These are phyloP conservation scores for Ennomos erosarius DNA, from an alignment of 2,888 invertebrate genomes.

Conservation along the genomic window DNA sequence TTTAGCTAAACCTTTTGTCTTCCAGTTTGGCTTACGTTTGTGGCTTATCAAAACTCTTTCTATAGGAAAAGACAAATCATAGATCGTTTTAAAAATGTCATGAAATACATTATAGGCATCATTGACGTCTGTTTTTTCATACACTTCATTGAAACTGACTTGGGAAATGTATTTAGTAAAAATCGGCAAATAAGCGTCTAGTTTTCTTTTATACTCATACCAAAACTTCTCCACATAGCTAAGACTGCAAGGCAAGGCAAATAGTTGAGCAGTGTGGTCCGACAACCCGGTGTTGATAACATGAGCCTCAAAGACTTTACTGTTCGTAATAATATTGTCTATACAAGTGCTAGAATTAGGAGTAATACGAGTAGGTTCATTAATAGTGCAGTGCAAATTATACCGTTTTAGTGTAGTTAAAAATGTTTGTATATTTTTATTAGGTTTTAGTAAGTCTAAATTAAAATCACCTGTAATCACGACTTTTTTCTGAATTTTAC, in stretches of 20 bases:
- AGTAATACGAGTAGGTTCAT: background rate
- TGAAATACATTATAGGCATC: background rate
- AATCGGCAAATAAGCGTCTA: background rate
- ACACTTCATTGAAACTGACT: background rate
- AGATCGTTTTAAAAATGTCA: background rate
- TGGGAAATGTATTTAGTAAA: background rate
- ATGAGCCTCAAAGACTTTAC: background rate
- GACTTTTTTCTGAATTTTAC: slow-evolving; percentile 1
- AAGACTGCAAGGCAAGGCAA: background rate
- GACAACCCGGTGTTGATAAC: background rate
- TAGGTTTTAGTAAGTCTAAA: background rate
- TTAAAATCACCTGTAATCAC: background rate
- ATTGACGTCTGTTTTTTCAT: background rate
- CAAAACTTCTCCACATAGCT: background rate
- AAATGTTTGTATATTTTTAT: background rate
- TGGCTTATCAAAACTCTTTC: background rate
- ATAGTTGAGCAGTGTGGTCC: background rate
- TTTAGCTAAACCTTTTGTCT: background rate
- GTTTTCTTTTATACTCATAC: background rate
- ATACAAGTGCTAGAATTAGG: background rate
- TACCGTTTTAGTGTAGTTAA: background rate
- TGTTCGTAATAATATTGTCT: background rate
- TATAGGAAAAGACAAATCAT: background rate
- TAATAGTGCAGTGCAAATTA: background rate
- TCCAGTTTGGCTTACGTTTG: slow-evolving; percentile 1